A percentile compares a stretch with the other conserved stretches of the same genome.
These are phyloP conservation scores for Dryoscopus gambensis DNA, from an alignment of 2,113 vertebrate genomes.

Conservation along the genomic window DNA sequence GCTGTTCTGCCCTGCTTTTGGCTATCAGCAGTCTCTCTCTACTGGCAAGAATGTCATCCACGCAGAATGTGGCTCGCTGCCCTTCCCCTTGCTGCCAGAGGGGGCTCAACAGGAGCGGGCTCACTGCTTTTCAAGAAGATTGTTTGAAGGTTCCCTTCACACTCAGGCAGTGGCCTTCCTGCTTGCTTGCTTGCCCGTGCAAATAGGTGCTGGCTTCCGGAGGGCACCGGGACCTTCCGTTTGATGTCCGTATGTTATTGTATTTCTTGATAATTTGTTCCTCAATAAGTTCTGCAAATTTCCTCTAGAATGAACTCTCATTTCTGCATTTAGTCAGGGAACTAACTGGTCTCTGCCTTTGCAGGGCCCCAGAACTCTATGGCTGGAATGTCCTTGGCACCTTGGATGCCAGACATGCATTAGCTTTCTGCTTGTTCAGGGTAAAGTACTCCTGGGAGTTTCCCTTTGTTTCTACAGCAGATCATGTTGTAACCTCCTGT, in stretches of 20 bases:
- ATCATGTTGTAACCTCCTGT: neutral
- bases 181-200: neutral
- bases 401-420: neutral
- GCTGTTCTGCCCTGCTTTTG: neutral
- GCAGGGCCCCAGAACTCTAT: neutral
- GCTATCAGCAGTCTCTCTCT: neutral
- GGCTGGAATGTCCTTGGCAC: neutral
- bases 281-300: neutral
- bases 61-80: neutral
- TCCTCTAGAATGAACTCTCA: neutral
- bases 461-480: neutral
- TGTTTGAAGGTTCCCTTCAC: neutral
- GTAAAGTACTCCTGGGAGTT: neutral
- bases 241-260: neutral
- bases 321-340: neutral
- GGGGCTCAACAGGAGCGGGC: accelerated
- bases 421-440: neutral
- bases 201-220: neutral
- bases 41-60: neutral
- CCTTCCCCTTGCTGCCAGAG: neutral
- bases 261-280: neutral
- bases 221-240: neutral
- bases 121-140: neutral
- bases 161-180: neutral
- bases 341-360: neutral